Evolutionary conservation across 2,888 invertebrate species (phyloP).

Genomic region (Mystacides longicornis): DNA sequence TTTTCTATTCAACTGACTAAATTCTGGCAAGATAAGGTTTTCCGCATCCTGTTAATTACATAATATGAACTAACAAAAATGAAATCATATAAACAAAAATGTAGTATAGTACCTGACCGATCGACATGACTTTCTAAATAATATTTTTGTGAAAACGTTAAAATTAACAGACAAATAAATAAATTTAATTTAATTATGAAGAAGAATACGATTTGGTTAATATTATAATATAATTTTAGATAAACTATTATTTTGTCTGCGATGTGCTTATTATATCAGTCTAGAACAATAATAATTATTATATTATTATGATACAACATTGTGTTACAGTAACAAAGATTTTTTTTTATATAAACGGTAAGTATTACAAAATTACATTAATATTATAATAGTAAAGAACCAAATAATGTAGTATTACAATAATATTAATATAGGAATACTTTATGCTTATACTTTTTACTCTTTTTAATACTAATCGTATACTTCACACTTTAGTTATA

Average conservation of each 20-base stretch:
- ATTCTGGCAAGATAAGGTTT: conserved; percentile 26
- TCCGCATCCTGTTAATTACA: conserved; percentile 23
- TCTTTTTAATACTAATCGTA: conserved; percentile 25
- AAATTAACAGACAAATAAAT: background rate
- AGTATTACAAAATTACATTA: background rate
- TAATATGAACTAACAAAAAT: background rate
- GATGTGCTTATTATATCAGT: conserved; percentile 25
- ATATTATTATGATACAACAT: no score
- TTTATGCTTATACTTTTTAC: conserved; percentile 20
- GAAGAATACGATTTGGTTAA: conserved; percentile 7
- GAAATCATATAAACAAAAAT: background rate
- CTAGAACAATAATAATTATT: conserved; percentile 25
- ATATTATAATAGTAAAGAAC: conserved; percentile 15
- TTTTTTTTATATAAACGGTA: background rate
- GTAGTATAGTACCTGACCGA: background rate
- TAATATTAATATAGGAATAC: conserved; percentile 26
- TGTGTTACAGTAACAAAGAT: background rate
- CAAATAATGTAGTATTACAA: no score
- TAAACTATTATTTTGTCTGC: conserved; percentile 18
- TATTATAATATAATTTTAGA: conserved; percentile 23
- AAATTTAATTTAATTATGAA: background rate
- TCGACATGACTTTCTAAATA: background rate
- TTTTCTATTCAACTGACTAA: conserved; percentile 22
- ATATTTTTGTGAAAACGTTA: background rate
- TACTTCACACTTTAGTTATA: conserved; percentile 25